Conservation (phyloP, 2,797 vertebrate genomes). For the Xenopus petersii region DNA sequence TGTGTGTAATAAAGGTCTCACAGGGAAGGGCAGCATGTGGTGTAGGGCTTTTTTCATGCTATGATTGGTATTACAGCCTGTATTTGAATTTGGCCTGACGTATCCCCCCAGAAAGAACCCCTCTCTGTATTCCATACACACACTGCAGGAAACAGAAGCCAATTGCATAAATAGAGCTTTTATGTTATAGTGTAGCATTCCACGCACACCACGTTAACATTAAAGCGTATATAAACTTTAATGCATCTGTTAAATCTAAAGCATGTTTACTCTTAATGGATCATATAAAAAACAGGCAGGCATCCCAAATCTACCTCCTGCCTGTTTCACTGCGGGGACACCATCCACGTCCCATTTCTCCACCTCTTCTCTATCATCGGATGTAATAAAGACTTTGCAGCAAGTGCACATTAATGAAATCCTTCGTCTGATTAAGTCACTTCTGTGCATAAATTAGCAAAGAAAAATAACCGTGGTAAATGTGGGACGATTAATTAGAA, state of each 20-base stretch:
- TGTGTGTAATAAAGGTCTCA: too few relatives aligned
- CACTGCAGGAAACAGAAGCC: background rate
- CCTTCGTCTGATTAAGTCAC: background rate
- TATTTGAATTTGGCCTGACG: too few relatives aligned
- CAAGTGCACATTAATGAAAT: background rate
- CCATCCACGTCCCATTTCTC: background rate
- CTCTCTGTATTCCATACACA: background rate
- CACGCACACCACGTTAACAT: background rate
- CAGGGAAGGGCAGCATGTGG: too few relatives aligned
- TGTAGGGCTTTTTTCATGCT: too few relatives aligned
- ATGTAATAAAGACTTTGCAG: background rate
- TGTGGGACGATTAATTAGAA: constrained; percentile 23
- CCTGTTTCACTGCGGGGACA: background rate
- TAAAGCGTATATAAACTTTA: background rate
- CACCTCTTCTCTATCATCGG: background rate
- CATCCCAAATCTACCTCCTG: background rate
- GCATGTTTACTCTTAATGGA: background rate
- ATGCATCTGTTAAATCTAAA: background rate
- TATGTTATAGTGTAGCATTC: background rate
- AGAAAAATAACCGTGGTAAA: constrained; percentile 17
- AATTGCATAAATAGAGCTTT: background rate
- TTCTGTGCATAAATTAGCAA: constrained; percentile 5
- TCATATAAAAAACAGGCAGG: background rate
- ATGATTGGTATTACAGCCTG: too few relatives aligned
- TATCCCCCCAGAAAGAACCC: too few relatives aligned